Conservation (phyloP, 1,140 invertebrate species). For the Hyposmocoma kahamanoa region DNA sequence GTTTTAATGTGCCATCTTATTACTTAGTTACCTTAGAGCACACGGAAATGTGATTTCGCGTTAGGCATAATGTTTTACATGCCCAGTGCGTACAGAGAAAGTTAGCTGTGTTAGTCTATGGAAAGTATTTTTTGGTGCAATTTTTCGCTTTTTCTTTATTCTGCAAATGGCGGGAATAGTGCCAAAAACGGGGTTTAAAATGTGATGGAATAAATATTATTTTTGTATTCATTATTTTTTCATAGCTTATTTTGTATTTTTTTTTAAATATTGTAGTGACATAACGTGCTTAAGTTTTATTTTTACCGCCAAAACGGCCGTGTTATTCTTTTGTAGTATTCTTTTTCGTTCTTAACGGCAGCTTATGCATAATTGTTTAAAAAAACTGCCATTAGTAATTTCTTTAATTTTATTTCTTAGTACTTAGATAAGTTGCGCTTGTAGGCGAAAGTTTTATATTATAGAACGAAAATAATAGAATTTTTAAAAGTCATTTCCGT, state of each 20-base stretch:
- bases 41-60: too few species aligned
- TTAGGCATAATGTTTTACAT: neutral
- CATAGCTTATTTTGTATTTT: conserved; percentile 2
- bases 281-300: conserved; percentile 5
- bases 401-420: neutral
- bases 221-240: conserved; percentile 2
- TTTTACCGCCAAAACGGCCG: neutral
- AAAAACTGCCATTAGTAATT: neutral
- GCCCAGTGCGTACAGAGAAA: too few species aligned
- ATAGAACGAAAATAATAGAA: too few species aligned
- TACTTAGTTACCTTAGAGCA: conserved; percentile 14
- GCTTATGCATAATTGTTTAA: neutral
- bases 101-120: neutral
- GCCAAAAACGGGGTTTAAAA: neutral
- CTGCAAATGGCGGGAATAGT: neutral
- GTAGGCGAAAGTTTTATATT: neutral
- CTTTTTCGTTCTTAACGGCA: neutral
- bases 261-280: conserved; percentile 1
- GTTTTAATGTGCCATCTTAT: conserved; percentile 20
- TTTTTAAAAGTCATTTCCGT: too few species aligned
- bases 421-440: neutral
- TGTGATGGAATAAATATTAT: neutral
- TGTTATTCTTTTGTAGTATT: neutral
- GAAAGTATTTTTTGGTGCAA: neutral
- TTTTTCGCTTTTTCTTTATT: neutral